Evolutionary conservation across 2,113 vertebrate species (phyloP).

Genomic region (Climacteris rufus): DNA sequence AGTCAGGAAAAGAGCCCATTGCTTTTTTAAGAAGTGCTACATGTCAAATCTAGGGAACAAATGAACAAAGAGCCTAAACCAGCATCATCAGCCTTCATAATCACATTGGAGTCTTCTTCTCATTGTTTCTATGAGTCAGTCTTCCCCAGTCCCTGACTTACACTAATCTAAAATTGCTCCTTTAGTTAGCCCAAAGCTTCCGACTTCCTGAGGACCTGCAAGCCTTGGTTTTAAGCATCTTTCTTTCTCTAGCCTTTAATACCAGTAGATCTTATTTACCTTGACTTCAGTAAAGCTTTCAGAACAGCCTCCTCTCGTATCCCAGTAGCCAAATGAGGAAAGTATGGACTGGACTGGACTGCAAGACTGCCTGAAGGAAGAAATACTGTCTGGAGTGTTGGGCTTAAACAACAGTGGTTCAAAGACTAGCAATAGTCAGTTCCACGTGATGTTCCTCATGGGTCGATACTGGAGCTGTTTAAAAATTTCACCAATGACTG

Average conservation of each 20-base stretch:
- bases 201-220: neutral
- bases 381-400: neutral
- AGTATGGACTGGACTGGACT: neutral
- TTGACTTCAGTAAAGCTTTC: neutral
- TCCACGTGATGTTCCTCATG: neutral
- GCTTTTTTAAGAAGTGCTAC: neutral
- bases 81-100: neutral
- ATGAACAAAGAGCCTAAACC: neutral
- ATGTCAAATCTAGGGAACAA: conserved; percentile 14
- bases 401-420: neutral
- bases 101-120: neutral
- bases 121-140: conserved; percentile 10
- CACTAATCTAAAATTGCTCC: neutral
- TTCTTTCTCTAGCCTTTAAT: neutral
- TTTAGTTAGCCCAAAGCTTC: neutral
- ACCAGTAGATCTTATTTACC: neutral
- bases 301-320: neutral
- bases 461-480: neutral
- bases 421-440: neutral
- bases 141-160: neutral
- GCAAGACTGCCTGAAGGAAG: neutral
- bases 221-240: neutral
- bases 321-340: neutral
- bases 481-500: neutral
- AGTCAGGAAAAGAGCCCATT: neutral